Conservation (phyloP, 2,797 vertebrate genomes). For the Hydrophis major region DNA sequence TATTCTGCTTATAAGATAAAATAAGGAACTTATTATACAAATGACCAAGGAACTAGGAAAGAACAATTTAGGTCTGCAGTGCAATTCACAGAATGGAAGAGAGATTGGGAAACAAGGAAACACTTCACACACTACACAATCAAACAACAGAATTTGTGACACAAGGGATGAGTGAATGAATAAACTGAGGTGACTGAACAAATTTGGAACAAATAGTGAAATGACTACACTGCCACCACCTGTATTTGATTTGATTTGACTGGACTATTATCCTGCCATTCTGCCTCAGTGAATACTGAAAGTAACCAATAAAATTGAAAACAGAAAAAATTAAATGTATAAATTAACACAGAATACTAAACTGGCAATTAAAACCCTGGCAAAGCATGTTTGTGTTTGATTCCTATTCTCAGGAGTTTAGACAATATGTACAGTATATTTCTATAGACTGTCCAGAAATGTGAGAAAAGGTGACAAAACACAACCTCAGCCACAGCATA, state of each 20-base stretch:
- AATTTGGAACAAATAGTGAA: background rate
- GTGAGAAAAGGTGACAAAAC: background rate
- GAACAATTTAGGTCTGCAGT: background rate
- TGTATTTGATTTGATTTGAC: background rate
- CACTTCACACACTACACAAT: background rate
- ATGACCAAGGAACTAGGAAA: background rate
- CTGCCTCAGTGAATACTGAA: background rate
- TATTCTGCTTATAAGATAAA: background rate
- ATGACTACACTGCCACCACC: background rate
- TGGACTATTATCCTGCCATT: background rate
- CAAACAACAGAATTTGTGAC: background rate
- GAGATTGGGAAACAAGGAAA: background rate
- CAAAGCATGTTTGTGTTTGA: background rate
- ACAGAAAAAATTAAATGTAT: background rate
- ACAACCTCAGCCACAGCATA: background rate
- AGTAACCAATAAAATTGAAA: background rate
- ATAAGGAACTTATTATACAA: background rate
- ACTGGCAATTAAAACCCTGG: background rate
- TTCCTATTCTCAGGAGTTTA: background rate
- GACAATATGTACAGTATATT: background rate
- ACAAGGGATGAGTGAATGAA: background rate
- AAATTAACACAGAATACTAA: background rate
- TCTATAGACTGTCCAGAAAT: background rate
- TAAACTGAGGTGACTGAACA: background rate
- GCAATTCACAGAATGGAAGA: background rate